Evolutionary conservation across 2,888 invertebrate species (phyloP).

Genomic region (Nemurella pictetii): DNA sequence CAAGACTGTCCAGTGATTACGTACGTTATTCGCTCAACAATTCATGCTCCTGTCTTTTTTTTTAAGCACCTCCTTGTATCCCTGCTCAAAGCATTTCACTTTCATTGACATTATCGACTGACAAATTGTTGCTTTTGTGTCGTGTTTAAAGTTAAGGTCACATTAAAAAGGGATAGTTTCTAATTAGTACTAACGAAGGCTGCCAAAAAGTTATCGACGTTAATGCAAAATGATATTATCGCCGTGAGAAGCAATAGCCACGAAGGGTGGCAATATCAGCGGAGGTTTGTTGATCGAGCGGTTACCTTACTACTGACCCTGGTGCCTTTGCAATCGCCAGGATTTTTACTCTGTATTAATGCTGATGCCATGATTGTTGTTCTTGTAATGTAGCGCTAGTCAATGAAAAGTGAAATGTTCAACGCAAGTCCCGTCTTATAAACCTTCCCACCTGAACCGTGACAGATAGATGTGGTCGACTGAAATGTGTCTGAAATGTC

Average conservation of each 20-base stretch:
- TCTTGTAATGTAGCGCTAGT: neutral
- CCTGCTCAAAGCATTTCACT: neutral
- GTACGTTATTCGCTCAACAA: neutral
- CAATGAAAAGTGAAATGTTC: neutral
- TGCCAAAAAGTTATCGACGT: neutral
- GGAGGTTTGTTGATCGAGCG: too few species aligned
- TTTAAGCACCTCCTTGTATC: neutral
- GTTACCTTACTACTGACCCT: neutral
- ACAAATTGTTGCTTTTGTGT: neutral
- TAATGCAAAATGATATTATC: neutral
- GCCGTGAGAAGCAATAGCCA: neutral
- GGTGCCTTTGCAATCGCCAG: neutral
- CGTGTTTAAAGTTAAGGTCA: neutral
- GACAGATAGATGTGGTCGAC: neutral
- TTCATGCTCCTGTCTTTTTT: neutral
- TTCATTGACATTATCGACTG: neutral
- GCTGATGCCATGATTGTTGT: neutral
- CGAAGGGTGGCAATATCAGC: neutral
- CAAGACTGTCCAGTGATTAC: conserved; percentile 2
- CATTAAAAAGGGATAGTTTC: neutral
- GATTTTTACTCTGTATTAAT: neutral
- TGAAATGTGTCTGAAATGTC: neutral
- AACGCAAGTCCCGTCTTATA: neutral
- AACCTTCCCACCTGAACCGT: neutral
- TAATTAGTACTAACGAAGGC: neutral